These are phyloP conservation scores for Lepisosteus oculatus DNA, from an alignment of 2,113 vertebrate genomes.

Conservation along the genomic window DNA sequence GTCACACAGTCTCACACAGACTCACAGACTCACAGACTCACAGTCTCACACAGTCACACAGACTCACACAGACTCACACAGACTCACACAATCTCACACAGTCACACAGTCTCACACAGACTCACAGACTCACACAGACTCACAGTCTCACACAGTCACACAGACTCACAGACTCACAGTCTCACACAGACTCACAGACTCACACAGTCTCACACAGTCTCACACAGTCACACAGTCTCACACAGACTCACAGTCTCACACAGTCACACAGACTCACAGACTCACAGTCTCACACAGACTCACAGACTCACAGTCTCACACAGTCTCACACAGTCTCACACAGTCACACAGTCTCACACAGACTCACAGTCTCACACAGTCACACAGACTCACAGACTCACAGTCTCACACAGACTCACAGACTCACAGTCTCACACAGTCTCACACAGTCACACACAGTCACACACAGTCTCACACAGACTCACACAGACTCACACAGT, in stretches of 20 bases:
- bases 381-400: too few relatives aligned
- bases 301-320: conserved; percentile 14
- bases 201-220: conserved; percentile 9
- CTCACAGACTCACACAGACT: conserved; percentile 10
- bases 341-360: conserved; percentile 10
- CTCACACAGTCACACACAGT: conserved; percentile 24
- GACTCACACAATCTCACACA: not conserved
- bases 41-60: too few relatives aligned
- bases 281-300: not conserved
- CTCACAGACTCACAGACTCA: conserved; percentile 9
- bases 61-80: too few relatives aligned
- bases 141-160: conserved; percentile 58
- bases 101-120: conserved; percentile 22
- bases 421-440: not conserved
- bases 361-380: too few relatives aligned
- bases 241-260: too few relatives aligned
- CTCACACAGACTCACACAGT: conserved; percentile 44
- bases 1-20: conserved; percentile 20
- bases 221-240: too few relatives aligned
- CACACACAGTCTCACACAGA: conserved; percentile 62
- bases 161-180: conserved; percentile 44
- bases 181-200: conserved; percentile 34
- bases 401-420: too few relatives aligned
- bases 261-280: not conserved
- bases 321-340: not conserved